Evolutionary conservation across 2,113 vertebrate genomes (phyloP), one percentile per base, ranked within the genome.

Genomic region (Chlamydotis undulata): DNA sequence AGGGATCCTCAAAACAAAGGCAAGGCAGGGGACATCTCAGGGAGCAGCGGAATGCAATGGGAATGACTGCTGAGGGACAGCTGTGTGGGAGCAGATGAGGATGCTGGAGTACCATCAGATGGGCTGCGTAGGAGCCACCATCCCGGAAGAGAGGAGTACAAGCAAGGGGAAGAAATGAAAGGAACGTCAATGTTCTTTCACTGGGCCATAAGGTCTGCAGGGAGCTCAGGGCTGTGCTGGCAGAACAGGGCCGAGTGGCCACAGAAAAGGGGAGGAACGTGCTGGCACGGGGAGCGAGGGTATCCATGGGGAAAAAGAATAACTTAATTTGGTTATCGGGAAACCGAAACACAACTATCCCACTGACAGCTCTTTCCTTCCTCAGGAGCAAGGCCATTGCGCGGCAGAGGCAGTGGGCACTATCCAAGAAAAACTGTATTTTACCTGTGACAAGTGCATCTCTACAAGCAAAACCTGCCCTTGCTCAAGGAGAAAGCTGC

Each of bases 401-500:
- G 1, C n/a, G 39, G 47, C 60, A 89, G 45, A 65, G 18, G 56
- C 41, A 37, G 67, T 2, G 8, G 55, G 61, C 31, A 10, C 24
- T 6, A 10, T 2, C 39, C 31, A 37, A 79, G 41, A 6, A 56
- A 45, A 3, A 1, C 31, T 8, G 5, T 19, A 2, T 33, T 26
- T 57, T 7, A 67, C 83, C 52, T 77, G 39, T 0, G 52, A 33
- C 7, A 56, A 87, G 53, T 0, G 0, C 87, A 59, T 69, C 83
- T 53, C 33, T 0, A 22, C 53, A 31, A 93, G 52, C 3, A 1
- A 87, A 82, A 78, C 26, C 50, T 81, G 80, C 41, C 55, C 92
- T 92, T 94, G 73, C 63, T 84, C 76, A 97, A 94, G 90, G 91
- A 80, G 96, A 81, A 88, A 95, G 91, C 81, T 87, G 84, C 82